Base-by-base conservation (phyloP, 2,797 vertebrate genomes). In the Phyllotis vaccarum region DNA sequence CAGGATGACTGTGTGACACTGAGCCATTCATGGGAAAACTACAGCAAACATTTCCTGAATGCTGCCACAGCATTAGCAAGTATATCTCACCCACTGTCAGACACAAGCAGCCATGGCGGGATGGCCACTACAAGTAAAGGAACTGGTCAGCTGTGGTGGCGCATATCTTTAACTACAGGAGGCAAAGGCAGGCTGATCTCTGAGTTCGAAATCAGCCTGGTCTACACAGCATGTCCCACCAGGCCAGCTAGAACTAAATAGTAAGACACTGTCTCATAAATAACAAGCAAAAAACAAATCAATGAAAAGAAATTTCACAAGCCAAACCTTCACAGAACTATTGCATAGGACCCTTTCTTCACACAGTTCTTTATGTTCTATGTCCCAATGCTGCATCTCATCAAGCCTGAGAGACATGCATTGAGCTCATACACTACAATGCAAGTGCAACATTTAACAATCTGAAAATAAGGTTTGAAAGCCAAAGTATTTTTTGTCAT, bases 401-500 rank as follows among this genome's bases (percentile, higher is more conserved):
- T 22, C n/a, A 89, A 56, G 54, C 13, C 46, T 56, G 34, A 70
- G 13, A 66, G n/a, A 94, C 85, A 86, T 16, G 46, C 0, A 31
- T 3, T 54, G 29, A 87, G 80, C 19, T 52, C 34, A 95, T 10
- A 54, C 12, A 89, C 9, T 72, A 16, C 16, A 94, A 92, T 4
- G 89, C 1, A 66, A 87, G 0, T 70, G 10, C 11, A 81, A 76
- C n/a, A 40, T 46, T 49, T 72, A 94, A 79, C 64, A 89, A 86
- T 78, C 72, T 56, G 22, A 66, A 52, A 37, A 86, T 46, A 89
- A 94, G 16, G 31, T 81, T 52, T 37, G 3, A 90, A 79, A 58
- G 37, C 43, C 46, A 31, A 49, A 58, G 8, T 74, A 76, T 75
- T 93, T 93, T 90, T 62, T 89, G 43, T 86, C 79, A 81, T 24